A percentile compares a stretch with the other conserved stretches of the same genome.
Conservation (phyloP, 1,140 invertebrate species). For the Gonatopus flavifemur region DNA sequence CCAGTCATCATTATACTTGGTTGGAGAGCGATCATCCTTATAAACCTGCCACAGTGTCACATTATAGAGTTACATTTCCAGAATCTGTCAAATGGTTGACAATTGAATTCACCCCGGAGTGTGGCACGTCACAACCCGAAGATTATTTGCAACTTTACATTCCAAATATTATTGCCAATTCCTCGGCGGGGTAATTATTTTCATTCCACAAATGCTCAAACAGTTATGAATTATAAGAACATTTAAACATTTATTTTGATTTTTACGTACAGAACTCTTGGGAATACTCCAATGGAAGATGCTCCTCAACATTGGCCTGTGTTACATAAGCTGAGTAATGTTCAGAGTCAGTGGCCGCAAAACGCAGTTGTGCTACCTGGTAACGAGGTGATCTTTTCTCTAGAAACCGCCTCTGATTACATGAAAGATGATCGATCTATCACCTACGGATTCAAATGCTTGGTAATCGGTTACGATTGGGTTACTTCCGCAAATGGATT, state of each 20-base stretch:
- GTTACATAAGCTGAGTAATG: slow-evolving; percentile 69
- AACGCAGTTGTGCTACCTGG: slow-evolving; percentile 83
- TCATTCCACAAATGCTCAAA: background rate
- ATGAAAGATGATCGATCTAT: slow-evolving; percentile 85
- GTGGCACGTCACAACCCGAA: slow-evolving; percentile 90
- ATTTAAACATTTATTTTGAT: slow-evolving; percentile 56
- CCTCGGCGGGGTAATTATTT: slow-evolving; percentile 30
- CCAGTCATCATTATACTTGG: slow-evolving; percentile 85
- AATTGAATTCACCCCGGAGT: slow-evolving; percentile 90
- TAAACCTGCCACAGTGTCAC: slow-evolving; percentile 83
- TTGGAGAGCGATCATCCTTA: slow-evolving; percentile 98
- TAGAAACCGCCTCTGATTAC: slow-evolving; percentile 95
- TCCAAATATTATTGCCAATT: slow-evolving; percentile 56
- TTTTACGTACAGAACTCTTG: slow-evolving; percentile 20
- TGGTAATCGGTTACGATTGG: slow-evolving; percentile 92
- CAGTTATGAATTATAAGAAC: background rate
- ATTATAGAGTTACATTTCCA: slow-evolving; percentile 90
- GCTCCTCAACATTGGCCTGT: slow-evolving; percentile 67
- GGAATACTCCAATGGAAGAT: slow-evolving; percentile 32
- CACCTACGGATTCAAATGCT: slow-evolving; percentile 89
- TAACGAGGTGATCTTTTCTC: slow-evolving; percentile 91
- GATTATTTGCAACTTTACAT: slow-evolving; percentile 89
- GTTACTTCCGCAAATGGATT: slow-evolving; percentile 65
- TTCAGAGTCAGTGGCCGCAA: slow-evolving; percentile 80
- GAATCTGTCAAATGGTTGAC: slow-evolving; percentile 86